A percentile compares a stretch with the other conserved stretches of the same genome.
Conservation (phyloP, 2,797 vertebrate genomes). For the Oreochromis grahami region DNA sequence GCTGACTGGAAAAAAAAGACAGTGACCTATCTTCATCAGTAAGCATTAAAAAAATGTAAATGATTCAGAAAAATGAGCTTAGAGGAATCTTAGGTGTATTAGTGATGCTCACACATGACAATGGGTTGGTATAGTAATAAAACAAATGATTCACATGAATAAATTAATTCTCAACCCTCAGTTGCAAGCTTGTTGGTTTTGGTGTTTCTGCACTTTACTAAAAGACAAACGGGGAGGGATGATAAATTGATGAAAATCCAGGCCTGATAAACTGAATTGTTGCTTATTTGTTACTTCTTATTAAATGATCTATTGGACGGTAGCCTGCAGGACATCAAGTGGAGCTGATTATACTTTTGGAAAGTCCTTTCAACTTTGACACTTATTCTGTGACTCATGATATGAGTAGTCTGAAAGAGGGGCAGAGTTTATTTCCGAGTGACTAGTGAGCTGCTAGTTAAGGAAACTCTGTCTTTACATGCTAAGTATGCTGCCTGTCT, state of each 20-base stretch:
- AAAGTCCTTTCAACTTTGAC: background rate
- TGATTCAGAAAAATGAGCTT: background rate
- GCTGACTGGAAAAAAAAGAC: background rate
- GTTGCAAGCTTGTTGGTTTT: background rate
- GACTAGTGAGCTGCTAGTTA: background rate
- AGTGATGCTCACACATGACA: background rate
- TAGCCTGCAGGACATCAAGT: background rate
- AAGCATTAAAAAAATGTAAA: background rate
- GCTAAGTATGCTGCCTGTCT: background rate
- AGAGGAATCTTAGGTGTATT: background rate
- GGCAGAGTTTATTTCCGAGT: background rate
- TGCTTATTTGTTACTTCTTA: background rate
- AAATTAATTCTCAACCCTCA: background rate
- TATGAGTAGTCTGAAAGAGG: background rate
- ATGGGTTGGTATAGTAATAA: background rate
- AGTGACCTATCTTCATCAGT: background rate
- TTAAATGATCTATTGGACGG: background rate
- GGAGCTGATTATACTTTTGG: background rate
- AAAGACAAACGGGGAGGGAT: background rate
- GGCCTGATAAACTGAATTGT: background rate
- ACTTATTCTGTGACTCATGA: background rate
- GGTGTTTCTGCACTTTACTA: conserved; percentile 2
- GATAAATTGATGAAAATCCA: background rate
- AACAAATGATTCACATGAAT: background rate
- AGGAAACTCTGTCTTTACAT: background rate